Conservation (phyloP, 2,113 vertebrate genomes). For the Albula goreensis region DNA sequence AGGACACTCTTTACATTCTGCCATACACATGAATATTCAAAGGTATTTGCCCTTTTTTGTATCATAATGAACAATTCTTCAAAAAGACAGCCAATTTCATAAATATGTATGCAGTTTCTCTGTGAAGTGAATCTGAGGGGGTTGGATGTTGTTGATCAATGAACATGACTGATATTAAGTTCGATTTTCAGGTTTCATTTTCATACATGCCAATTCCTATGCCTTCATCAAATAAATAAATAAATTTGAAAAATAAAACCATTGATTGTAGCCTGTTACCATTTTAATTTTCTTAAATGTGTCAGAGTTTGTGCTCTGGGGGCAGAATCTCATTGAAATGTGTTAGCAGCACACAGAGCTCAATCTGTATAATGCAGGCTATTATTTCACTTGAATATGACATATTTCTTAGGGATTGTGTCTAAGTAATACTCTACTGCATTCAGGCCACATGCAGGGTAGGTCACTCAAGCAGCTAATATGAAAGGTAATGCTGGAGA, state of each 20-base stretch:
- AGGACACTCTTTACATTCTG: not conserved
- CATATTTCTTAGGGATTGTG: not conserved
- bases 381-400: not conserved
- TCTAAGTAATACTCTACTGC: not conserved
- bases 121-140: not conserved
- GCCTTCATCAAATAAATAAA: not conserved
- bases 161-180: constrained; percentile 15
- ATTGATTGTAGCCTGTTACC: not conserved
- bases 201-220: constrained; percentile 1
- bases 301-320: not conserved
- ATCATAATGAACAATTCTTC: constrained; percentile 17
- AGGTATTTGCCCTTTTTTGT: constrained; percentile 7
- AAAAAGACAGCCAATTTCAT: constrained; percentile 20
- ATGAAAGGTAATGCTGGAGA: not conserved
- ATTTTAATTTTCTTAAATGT: not conserved
- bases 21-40: constrained; percentile 8
- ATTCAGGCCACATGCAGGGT: not conserved
- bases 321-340: not conserved
- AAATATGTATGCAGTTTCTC: constrained; percentile 23
- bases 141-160: constrained; percentile 11
- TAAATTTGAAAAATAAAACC: constrained; percentile 19
- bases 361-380: not conserved
- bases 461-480: not conserved
- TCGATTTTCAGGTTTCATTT: not conserved
- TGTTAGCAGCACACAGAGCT: not conserved